These are phyloP conservation scores for Drosophila formosana DNA, from an alignment of 2,888 invertebrate species.

Conservation along the genomic window DNA sequence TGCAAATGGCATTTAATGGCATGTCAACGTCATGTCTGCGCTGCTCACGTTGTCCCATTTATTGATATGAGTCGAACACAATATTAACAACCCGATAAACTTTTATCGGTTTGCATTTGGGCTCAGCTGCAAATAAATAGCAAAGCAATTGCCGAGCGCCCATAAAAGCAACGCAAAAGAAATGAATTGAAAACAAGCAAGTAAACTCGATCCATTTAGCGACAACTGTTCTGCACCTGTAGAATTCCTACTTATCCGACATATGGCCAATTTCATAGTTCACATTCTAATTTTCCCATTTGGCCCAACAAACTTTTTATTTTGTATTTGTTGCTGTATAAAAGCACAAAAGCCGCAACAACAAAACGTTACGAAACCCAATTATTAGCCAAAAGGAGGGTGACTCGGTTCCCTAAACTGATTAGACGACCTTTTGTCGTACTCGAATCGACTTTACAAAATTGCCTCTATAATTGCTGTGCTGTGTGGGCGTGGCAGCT, in stretches of 20 bases:
- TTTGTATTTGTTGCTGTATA: conserved; percentile 3
- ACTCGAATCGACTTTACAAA: conserved; percentile 26
- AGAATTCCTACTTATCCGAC: conserved; percentile 32
- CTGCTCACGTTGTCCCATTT: conserved; percentile 55
- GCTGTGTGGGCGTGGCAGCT: conserved; percentile 46
- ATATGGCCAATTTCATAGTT: conserved; percentile 70
- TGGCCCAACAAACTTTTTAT: conserved; percentile 42
- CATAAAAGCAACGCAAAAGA: conserved; percentile 39
- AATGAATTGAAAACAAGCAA: conserved; percentile 11
- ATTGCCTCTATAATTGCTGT: conserved; percentile 61
- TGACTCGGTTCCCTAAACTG: conserved; percentile 51
- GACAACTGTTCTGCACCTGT: conserved; percentile 61
- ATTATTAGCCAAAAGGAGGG: conserved; percentile 53
- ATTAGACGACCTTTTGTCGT: conserved; percentile 56
- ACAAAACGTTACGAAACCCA: conserved; percentile 52
- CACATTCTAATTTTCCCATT: conserved; percentile 62
- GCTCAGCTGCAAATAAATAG: conserved; percentile 70
- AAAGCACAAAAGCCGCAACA: conserved; percentile 41
- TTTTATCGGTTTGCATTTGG: conserved; percentile 70
- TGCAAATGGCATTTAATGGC: conserved; percentile 66
- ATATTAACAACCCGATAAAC: conserved; percentile 77
- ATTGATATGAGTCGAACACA: conserved; percentile 61
- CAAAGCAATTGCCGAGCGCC: conserved; percentile 62
- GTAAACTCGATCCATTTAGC: conserved; percentile 7
- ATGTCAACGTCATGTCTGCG: conserved; percentile 57